Evolutionary conservation across 2,888 invertebrate genomes (phyloP).

Genomic region (Choristoneura rosaceana): DNA sequence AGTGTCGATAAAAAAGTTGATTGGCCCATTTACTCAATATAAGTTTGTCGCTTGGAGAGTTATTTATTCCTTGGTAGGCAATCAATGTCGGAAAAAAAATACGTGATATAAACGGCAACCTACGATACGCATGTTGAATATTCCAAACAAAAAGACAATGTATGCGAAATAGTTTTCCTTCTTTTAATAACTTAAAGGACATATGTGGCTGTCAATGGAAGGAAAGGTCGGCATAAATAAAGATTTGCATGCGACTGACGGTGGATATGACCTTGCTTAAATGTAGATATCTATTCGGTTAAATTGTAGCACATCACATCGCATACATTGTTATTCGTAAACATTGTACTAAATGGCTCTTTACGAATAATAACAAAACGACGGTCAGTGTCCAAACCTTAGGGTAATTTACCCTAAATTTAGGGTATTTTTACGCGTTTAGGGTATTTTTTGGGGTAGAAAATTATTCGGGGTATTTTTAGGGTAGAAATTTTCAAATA

Average conservation of each 20-base stretch:
- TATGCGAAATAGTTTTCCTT: slow-evolving; percentile 9
- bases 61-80: too few relatives aligned
- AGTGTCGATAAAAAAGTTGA: too few relatives aligned
- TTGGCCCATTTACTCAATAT: too few relatives aligned
- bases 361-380: too few relatives aligned
- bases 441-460: too few relatives aligned
- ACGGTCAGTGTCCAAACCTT: too few relatives aligned
- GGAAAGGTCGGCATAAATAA: neutral
- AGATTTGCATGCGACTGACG: slow-evolving; percentile 13
- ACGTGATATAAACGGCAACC: neutral
- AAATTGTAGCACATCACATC: slow-evolving; percentile 1
- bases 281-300: neutral
- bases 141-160: neutral
- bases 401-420: too few relatives aligned
- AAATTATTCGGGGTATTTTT: too few relatives aligned
- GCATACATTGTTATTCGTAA: neutral
- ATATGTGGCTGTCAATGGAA: neutral
- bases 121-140: neutral
- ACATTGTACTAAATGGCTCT: neutral
- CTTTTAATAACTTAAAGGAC: slow-evolving; percentile 2
- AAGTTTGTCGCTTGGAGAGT: neutral
- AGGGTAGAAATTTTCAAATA: too few relatives aligned
- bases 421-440: too few relatives aligned
- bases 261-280: neutral
- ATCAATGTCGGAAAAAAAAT: neutral